These are phyloP conservation scores for Rhinoraja longicauda DNA, from an alignment of 2,797 vertebrate species.

Conservation along the genomic window DNA sequence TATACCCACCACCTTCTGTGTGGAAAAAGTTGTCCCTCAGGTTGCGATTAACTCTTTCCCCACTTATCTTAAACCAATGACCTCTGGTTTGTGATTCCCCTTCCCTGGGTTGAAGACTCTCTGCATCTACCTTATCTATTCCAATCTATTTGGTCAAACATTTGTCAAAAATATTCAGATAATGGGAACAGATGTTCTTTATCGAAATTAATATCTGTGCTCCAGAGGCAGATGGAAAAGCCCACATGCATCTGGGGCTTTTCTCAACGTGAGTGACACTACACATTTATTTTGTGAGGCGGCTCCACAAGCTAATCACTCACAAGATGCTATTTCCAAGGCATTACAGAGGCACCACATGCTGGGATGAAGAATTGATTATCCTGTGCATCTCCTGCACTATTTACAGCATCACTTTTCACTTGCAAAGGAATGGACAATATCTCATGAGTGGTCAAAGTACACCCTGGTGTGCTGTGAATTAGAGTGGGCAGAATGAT, in stretches of 20 bases:
- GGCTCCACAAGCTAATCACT: not conserved
- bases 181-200: conserved; percentile 26
- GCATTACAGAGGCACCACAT: not conserved
- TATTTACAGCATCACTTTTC: not conserved
- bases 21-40: too few relatives aligned
- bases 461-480: not conserved
- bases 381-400: not conserved
- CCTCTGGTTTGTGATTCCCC: too few relatives aligned
- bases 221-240: conserved; percentile 29
- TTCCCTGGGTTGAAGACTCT: too few relatives aligned
- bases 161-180: not conserved
- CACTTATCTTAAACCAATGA: too few relatives aligned
- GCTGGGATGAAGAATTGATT: not conserved
- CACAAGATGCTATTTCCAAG: not conserved
- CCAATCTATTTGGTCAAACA: not conserved
- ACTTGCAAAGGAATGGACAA: not conserved
- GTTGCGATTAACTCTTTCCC: too few relatives aligned
- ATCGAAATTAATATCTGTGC: conserved; percentile 18
- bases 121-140: too few relatives aligned
- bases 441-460: not conserved
- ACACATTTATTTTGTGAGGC: conserved; percentile 3
- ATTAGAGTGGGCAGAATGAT: too few relatives aligned
- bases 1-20: too few relatives aligned
- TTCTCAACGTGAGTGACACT: not conserved
- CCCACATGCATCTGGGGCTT: not conserved